Base-by-base conservation (phyloP, 2,888 invertebrate species). In the Lacanobia wlatinum region DNA sequence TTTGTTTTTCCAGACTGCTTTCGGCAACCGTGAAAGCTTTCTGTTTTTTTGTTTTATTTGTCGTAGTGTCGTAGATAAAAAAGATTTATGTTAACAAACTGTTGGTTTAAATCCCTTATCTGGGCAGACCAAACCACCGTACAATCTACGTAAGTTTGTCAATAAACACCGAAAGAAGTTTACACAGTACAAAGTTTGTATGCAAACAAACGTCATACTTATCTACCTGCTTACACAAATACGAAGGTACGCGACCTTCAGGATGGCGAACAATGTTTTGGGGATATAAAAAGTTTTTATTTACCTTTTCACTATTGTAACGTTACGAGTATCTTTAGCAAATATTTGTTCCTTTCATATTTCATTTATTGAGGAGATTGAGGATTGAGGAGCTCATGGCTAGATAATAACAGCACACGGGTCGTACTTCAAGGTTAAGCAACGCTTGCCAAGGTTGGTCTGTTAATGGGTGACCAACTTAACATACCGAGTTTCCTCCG, bases 211-310 rank as follows among this genome's bases (percentile, higher is more conserved):
- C 63, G 75, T 72, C 40, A 48, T 50, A 53, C 28, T 50, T 79
- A 76, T 60, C 50, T 72, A 76, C 80, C 79, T 79, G 79, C 40
- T 50, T 72, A 63, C 8, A 64, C 43, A 72, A 79, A 79, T 60
- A 78, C 9, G 23, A 38, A n/a, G 34, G 28, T 14, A 46, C 48
- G n/a, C 23, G 64, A 38, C 60, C 76, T 73, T 60, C 60, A 16
- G 21, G 59, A 50, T 34, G 28, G 40, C 28, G n/a, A 16, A 59
- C 34, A 53, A 71, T 72, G 23, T 71, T 34, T 50, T 59, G 38
- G 50, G 10, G 34, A 50, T 6, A 23, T 53, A 63, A 43, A 76
- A n/a, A n/a, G 40, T 76, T 52, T 78, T 62, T 75, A 53, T 59
- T 38, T 59, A 0, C 38, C 4, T 60, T 21, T 77, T 43, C 40